phyloP scores from a whole-genome alignment of 2,888 invertebrate species.

The Philopedon plagiatum region DNA sequence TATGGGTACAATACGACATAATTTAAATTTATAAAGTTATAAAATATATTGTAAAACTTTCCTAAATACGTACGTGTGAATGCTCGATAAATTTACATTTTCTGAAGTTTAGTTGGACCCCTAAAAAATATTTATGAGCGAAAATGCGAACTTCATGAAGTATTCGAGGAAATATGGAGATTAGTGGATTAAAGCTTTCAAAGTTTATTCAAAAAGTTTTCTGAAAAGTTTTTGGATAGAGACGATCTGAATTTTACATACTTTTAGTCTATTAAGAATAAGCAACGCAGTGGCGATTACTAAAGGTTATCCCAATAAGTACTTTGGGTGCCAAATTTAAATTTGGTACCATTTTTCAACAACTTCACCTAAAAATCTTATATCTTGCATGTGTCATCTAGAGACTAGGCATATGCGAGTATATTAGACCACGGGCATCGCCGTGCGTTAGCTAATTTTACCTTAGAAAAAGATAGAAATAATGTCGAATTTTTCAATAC shows the following conservation, averaged over 20 bases:
- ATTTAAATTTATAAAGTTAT: conserved; percentile 30
- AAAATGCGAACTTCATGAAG: conserved; percentile 7
- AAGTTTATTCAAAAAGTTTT: conserved; percentile 11
- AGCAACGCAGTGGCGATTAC: no score
- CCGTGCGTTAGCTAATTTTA: no score
- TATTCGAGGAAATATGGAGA: conserved; percentile 13
- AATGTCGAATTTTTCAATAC: no score
- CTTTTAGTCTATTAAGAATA: no score
- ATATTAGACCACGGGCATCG: no score
- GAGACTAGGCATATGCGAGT: no score
- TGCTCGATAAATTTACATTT: conserved; percentile 35
- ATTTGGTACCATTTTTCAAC: no score
- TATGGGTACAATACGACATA: conserved; percentile 36
- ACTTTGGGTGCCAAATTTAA: no score
- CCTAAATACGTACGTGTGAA: conserved; percentile 21
- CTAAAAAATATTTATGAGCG: conserved; percentile 6
- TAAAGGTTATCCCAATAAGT: no score
- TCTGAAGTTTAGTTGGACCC: conserved; percentile 1
- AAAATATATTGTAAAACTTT: conserved; percentile 37
- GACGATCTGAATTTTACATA: background rate
- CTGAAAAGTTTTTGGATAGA: background rate
- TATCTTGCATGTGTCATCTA: no score
- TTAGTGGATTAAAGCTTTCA: conserved; percentile 7
- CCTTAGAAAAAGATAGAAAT: no score
- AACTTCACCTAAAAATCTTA: no score